Base-by-base conservation (phyloP, 2,888 invertebrate species). In the Thyatira batis region DNA sequence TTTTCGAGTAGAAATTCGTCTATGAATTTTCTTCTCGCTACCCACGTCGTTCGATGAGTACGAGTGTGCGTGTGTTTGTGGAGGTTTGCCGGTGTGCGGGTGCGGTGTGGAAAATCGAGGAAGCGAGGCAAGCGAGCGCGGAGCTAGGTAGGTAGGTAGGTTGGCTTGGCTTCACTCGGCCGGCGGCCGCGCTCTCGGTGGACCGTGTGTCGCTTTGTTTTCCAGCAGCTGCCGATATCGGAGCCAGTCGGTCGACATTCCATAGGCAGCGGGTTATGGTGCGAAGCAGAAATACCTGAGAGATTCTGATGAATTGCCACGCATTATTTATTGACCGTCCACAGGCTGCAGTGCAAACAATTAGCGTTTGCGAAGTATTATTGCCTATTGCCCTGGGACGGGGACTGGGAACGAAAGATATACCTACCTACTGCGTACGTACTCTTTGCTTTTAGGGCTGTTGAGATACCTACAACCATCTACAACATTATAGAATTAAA, bases 211-310 rank as follows among this genome's bases (percentile, higher is more conserved):
- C 76, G 73, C 73, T 76, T 74, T 70, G 71, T 73, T 77, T 76
- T 74, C 69, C 67, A 70, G 64, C 69, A 63, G 67, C 73, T 68
- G 77, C 74, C 73, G 71, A 80, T 73, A 78, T 82, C 81, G 80
- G 67, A 82, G 80, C 85, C 80, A 78, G 89, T 83, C 82, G 59
- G 82, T 85, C 88, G 84, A 77, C 91, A 91, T 91, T 91, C 90
- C 90, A 71, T 59, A 75, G 80, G 58, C 78, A 70, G 73, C 78
- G 78, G 82, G 78, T 88, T 88, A 87, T 87, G 84, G 89, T 84
- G 88, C 87, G 85, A 89, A 87, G 83, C 83, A 80, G 75, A 85
- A 88, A 89, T 91, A 84, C 86, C 85, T 83, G 75, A 79, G 80
- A 80, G 78, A 75, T 85, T 83, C 81, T 83, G 85, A 89, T 85